Percentiles rank a stretch among this genome's conserved stretches.
Evolutionary conservation across 2,888 invertebrate species (phyloP).

Genomic region (Nomada fucata): DNA sequence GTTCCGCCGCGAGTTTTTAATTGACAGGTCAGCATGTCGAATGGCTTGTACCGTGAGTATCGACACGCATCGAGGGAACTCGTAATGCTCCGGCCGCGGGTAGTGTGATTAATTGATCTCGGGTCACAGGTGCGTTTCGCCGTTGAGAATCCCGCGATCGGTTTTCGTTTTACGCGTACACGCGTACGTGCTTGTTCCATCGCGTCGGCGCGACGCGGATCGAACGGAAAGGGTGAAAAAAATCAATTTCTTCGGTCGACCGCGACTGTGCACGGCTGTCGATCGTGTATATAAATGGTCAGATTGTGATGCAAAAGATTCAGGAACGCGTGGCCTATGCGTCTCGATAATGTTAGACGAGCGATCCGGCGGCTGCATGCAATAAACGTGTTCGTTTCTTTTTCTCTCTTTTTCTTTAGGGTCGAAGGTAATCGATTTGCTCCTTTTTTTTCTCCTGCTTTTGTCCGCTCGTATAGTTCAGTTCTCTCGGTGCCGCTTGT

Average conservation of each 20-base stretch:
- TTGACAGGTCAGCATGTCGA: constrained; percentile 53
- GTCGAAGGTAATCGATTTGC: constrained; percentile 62
- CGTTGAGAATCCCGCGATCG: constrained; percentile 62
- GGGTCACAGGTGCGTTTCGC: constrained; percentile 67
- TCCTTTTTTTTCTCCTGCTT: constrained; percentile 50
- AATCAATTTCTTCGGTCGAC: constrained; percentile 58
- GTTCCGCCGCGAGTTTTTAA: constrained; percentile 50
- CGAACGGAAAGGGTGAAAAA: constrained; percentile 58
- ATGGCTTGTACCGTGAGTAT: constrained; percentile 28
- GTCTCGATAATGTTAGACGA: constrained; percentile 38
- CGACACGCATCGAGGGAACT: constrained; percentile 59
- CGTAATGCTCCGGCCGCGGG: constrained; percentile 42
- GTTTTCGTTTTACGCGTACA: constrained; percentile 53
- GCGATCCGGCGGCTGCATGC: constrained; percentile 34
- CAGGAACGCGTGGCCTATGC: constrained; percentile 37
- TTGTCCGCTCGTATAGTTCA: constrained; percentile 19
- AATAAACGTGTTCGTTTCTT: constrained; percentile 39
- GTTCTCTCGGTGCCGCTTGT: constrained; percentile 34
- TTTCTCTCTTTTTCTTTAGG: constrained; percentile 39
- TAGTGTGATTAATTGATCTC: constrained; percentile 67
- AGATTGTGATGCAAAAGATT: constrained; percentile 51
- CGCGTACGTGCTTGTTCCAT: constrained; percentile 54
- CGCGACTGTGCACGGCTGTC: constrained; percentile 48
- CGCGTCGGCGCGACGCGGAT: constrained; percentile 28
- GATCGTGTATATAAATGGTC: constrained; percentile 63